Conservation (phyloP, 2,888 invertebrate species). For the Trichogramma evanescens region DNA sequence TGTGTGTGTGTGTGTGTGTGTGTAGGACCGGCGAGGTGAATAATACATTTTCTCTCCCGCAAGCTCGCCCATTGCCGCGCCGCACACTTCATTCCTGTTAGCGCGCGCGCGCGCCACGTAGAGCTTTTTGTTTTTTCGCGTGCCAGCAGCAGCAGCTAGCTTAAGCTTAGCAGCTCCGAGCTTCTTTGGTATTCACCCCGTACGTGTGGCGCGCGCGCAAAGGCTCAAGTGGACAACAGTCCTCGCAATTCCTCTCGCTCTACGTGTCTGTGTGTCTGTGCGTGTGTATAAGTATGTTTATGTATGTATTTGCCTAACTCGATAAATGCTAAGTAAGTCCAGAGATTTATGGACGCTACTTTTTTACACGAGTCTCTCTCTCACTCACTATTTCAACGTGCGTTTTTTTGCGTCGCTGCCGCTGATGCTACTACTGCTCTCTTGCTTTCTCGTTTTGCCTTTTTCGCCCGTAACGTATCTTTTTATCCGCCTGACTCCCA, state of each 20-base stretch:
- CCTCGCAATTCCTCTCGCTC: no score
- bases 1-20: no score
- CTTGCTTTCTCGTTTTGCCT: slow-evolving; percentile 5
- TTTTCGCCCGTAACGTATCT: not conserved
- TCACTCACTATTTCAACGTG: no score
- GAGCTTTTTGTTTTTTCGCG: not conserved
- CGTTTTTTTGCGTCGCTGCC: no score
- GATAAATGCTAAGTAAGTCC: slow-evolving; percentile 20
- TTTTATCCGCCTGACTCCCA: no score
- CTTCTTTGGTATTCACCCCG: slow-evolving; percentile 2
- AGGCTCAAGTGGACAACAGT: not conserved
- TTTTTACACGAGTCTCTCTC: not conserved
- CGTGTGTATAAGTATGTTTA: no score
- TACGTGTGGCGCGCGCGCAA: not conserved
- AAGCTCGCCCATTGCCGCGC: slow-evolving; percentile 17
- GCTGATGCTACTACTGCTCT: not conserved
- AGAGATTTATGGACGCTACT: slow-evolving; percentile 23
- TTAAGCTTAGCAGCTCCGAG: not conserved
- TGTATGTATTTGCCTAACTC: not conserved
- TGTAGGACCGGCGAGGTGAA: no score
- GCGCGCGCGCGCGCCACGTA: slow-evolving; percentile 18
- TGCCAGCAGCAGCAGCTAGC: not conserved
- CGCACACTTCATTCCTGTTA: slow-evolving; percentile 36
- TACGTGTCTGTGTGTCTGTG: no score
- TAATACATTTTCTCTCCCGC: no score